Conservation (phyloP, 2,113 vertebrate species). For the Sialia sialis region DNA sequence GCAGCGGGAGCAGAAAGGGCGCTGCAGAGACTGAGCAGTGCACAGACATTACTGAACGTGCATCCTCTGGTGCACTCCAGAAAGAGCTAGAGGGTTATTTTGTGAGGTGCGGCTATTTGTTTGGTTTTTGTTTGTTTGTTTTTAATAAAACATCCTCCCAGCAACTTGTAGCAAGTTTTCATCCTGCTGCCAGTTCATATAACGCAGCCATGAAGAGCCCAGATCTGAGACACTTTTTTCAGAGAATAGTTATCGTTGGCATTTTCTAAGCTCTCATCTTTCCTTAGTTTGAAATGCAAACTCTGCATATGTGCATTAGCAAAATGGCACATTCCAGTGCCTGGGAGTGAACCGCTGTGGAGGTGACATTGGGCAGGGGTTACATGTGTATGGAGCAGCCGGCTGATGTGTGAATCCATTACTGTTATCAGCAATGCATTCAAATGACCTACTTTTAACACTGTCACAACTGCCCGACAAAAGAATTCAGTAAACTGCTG, state of each 20-base stretch:
- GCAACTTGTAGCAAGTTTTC: background rate
- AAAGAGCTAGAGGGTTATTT: background rate
- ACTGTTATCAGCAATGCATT: slow-evolving; percentile 52
- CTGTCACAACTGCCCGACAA: background rate
- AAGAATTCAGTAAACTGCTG: slow-evolving; percentile 16
- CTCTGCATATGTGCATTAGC: slow-evolving; percentile 17
- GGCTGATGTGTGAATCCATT: slow-evolving; percentile 48
- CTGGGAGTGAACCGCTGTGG: background rate
- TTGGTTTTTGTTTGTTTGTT: background rate
- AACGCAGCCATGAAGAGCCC: background rate
- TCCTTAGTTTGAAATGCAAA: slow-evolving; percentile 32
- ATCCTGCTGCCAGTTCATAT: background rate
- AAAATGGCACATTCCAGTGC: slow-evolving; percentile 1
- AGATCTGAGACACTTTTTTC: background rate
- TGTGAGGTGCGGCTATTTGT: background rate
- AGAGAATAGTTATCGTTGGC: background rate
- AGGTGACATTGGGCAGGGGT: slow-evolving; percentile 53
- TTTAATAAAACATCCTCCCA: background rate
- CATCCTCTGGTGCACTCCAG: background rate
- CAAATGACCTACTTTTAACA: slow-evolving; percentile 59
- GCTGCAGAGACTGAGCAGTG: background rate
- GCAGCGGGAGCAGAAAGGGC: background rate
- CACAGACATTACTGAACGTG: background rate
- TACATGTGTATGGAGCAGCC: slow-evolving; percentile 14
- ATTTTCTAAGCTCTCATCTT: background rate